A percentile compares a stretch with the other conserved stretches of the same genome.
These are phyloP conservation scores for Teleogryllus oceanicus DNA, from an alignment of 2,888 invertebrate species.

Conservation along the genomic window DNA sequence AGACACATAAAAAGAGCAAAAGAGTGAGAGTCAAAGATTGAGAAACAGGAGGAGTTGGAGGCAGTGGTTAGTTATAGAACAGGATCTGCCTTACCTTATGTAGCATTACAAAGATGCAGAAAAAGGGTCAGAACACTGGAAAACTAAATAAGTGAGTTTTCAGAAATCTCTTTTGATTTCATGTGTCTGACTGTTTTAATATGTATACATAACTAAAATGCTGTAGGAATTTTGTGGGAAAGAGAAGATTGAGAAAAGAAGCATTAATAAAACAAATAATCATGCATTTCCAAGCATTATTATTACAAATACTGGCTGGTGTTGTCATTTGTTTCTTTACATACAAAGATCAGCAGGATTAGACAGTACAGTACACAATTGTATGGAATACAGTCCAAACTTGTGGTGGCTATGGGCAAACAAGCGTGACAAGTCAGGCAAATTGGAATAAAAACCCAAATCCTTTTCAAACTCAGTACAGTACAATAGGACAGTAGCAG, in stretches of 20 bases:
- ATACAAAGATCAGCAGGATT: constrained; percentile 53
- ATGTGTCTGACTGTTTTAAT: constrained; percentile 10
- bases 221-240: constrained; percentile 39
- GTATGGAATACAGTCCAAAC: constrained; percentile 43
- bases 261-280: constrained; percentile 74
- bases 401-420: constrained; percentile 50
- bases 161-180: constrained; percentile 7
- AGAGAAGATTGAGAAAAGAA: constrained; percentile 48
- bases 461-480: constrained; percentile 38
- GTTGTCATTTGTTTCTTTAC: constrained; percentile 49
- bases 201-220: constrained; percentile 32
- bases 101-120: constrained; percentile 34
- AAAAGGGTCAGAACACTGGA: constrained; percentile 34
- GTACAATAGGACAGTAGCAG: constrained; percentile 39
- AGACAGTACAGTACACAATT: constrained; percentile 53
- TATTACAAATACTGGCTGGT: constrained; percentile 75
- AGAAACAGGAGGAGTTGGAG: background rate
- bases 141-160: constrained; percentile 29
- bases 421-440: constrained; percentile 44
- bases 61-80: constrained; percentile 31
- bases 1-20: background rate
- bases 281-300: constrained; percentile 85
- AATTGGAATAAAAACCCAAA: constrained; percentile 39
- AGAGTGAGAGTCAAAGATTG: background rate
- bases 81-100: constrained; percentile 35